These are phyloP conservation scores for Parapristionchus giblindavisi DNA, from an alignment of 2,888 invertebrate genomes.

Conservation along the genomic window DNA sequence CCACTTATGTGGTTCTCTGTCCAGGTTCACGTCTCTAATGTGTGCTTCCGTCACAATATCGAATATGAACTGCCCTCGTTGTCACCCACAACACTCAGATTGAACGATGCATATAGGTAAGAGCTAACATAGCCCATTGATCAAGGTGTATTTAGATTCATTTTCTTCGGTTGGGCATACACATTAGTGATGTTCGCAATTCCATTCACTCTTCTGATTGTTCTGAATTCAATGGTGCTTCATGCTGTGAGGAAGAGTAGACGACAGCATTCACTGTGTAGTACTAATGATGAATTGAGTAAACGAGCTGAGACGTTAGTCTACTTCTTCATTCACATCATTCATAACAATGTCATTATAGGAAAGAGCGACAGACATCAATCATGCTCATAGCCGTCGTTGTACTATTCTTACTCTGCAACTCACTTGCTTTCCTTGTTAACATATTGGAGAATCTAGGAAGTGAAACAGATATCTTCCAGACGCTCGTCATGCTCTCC, in stretches of 20 bases:
- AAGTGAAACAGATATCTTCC: constrained; percentile 47
- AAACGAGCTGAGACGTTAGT: constrained; percentile 29
- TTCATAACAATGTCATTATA: background rate
- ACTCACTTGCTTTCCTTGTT: constrained; percentile 62
- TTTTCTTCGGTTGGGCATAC: constrained; percentile 65
- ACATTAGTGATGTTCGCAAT: constrained; percentile 64
- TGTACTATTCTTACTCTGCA: constrained; percentile 61
- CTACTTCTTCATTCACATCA: background rate
- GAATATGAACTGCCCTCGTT: constrained; percentile 59
- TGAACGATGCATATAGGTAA: constrained; percentile 47
- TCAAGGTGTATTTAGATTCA: constrained; percentile 38
- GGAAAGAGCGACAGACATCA: constrained; percentile 61
- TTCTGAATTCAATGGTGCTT: constrained; percentile 67
- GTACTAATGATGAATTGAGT: constrained; percentile 28
- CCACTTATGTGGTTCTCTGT: background rate
- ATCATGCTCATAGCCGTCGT: constrained; percentile 66
- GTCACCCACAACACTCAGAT: constrained; percentile 51
- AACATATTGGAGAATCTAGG: constrained; percentile 65
- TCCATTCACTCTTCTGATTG: constrained; percentile 66
- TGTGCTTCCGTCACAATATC: constrained; percentile 63
- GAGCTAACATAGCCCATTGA: background rate
- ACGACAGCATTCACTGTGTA: constrained; percentile 46
- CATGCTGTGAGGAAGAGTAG: constrained; percentile 58
- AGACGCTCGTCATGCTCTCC: constrained; percentile 57
- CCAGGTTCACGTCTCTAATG: constrained; percentile 60